Evolutionary conservation across 2,797 vertebrate species (phyloP).

Genomic region (Mormyrus hasselquistii): DNA sequence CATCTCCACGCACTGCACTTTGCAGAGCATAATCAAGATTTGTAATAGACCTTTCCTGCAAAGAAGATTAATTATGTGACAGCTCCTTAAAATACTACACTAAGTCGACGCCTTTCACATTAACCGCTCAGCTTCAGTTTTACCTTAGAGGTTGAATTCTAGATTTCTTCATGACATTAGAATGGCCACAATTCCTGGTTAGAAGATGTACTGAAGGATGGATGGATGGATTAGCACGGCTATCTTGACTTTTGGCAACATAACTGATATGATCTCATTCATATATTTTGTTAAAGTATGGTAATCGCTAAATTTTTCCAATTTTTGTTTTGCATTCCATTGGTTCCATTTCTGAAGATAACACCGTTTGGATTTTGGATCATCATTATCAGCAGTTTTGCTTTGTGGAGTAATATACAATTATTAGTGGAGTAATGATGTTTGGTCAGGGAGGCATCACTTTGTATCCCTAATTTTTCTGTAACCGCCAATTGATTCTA

Average conservation of each 20-base stretch:
- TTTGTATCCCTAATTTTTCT: not conserved
- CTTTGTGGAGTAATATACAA: not conserved
- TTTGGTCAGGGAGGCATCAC: not conserved
- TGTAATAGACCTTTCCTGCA: slow-evolving; percentile 88
- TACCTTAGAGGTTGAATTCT: not conserved
- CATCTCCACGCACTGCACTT: slow-evolving; percentile 83
- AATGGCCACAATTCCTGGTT: not conserved
- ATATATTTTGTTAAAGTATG: not conserved
- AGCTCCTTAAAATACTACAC: not conserved
- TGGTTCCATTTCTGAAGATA: not conserved
- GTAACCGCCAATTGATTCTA: not conserved
- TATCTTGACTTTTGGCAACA: not conserved
- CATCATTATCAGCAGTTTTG: not conserved
- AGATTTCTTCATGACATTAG: not conserved
- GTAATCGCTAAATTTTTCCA: not conserved
- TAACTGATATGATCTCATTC: not conserved
- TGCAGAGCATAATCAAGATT: slow-evolving; percentile 84
- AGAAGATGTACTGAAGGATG: not conserved
- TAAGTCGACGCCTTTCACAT: not conserved
- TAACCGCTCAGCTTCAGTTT: not conserved
- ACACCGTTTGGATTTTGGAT: not conserved
- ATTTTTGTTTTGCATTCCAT: not conserved
- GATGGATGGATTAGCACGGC: not conserved
- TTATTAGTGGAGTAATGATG: not conserved
- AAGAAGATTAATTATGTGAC: slow-evolving; percentile 83